Evolutionary conservation across 2,797 vertebrate species (phyloP), one percentile per base, ranked within the genome.

Genomic region (Tarsius wallacei): DNA sequence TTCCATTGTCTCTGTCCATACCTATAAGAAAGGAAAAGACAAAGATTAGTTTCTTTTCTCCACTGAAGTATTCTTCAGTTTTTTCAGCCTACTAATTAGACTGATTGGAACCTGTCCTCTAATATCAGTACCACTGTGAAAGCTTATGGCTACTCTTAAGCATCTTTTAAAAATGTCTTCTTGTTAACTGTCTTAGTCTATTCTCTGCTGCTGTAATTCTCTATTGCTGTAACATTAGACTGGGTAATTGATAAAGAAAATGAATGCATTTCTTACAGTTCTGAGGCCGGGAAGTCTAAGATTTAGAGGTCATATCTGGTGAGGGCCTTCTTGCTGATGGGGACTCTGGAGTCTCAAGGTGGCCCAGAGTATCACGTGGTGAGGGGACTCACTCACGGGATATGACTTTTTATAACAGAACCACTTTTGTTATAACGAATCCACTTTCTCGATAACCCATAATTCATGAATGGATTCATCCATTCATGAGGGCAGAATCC

Each of bases 1-100:
- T 97, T 97, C 99, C 99, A 99, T 0, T 96, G 94, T 17, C 95
- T 98, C 93, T 99, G 98, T 1, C 99, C 99, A 19, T 99, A 99
- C 63, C 99, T 99, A 26, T 51, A 82, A 82, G 76, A 88, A 89
- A 61, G 64, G 71, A 93, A 94, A 95, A 85, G 55, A 77, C 70
- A 36, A 10, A 78, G 57, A 64, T 24, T 4, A 70, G 59, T 61
- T 85, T 82, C 28, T 68, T 93, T 93, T 17, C 55, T 86, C 5
- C 42, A 0, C 17, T 0, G 0, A 36, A 22, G 1, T 0, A 68
- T 0, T 2, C 26, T 63, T 12, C 0, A 31, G 42, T 12, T 77
- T 76, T 71, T 57, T 88, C 87, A 91, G 26, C 14, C 16, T 0
- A 0, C 36, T 57, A 17, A 12, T 36, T 90, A 42, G 59, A 19